Evolutionary conservation across 30 jellyfish, hydroid and myxozoan species (phyloP).

Genomic region (Clytia hemisphaerica): DNA sequence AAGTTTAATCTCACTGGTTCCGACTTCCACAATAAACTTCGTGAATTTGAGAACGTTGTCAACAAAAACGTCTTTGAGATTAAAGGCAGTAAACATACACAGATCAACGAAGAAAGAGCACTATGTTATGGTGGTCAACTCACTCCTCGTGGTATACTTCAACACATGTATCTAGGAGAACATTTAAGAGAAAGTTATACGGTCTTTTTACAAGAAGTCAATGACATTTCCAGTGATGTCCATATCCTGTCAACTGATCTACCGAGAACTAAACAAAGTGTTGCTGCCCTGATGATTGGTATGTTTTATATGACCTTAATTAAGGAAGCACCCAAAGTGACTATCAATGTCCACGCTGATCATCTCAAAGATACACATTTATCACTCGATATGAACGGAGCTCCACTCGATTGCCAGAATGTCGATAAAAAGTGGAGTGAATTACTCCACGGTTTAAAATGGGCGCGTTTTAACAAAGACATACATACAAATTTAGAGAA

Average conservation of each 20-base stretch:
- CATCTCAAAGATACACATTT: slow-evolving; percentile 58
- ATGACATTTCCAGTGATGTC: slow-evolving; percentile 16
- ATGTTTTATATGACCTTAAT: slow-evolving; percentile 34
- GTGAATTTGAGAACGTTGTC: slow-evolving; percentile 17
- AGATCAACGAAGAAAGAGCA: slow-evolving; percentile 40
- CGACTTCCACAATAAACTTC: slow-evolving; percentile 9
- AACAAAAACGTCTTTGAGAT: slow-evolving; percentile 22
- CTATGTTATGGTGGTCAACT: slow-evolving; percentile 82
- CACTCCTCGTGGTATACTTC: slow-evolving; percentile 84
- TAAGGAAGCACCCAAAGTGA: neutral
- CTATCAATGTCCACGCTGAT: slow-evolving; percentile 48
- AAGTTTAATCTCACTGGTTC: slow-evolving; percentile 26
- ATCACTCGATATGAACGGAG: slow-evolving; percentile 31
- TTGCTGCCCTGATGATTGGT: slow-evolving; percentile 76
- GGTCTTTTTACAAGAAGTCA: slow-evolving; percentile 11
- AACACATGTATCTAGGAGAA: slow-evolving; percentile 62
- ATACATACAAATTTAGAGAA: slow-evolving; percentile 23
- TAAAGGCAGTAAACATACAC: slow-evolving; percentile 20
- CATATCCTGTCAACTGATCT: slow-evolving; percentile 62
- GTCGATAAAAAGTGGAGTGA: slow-evolving; percentile 14
- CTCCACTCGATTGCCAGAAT: slow-evolving; percentile 45
- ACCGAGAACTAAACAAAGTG: slow-evolving; percentile 93
- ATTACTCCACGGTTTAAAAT: neutral
- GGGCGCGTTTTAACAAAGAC: slow-evolving; percentile 1
- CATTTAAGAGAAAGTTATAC: slow-evolving; percentile 40